phyloP scores from a whole-genome alignment of 2,888 invertebrate species.

The Ectemnius lituratus region DNA sequence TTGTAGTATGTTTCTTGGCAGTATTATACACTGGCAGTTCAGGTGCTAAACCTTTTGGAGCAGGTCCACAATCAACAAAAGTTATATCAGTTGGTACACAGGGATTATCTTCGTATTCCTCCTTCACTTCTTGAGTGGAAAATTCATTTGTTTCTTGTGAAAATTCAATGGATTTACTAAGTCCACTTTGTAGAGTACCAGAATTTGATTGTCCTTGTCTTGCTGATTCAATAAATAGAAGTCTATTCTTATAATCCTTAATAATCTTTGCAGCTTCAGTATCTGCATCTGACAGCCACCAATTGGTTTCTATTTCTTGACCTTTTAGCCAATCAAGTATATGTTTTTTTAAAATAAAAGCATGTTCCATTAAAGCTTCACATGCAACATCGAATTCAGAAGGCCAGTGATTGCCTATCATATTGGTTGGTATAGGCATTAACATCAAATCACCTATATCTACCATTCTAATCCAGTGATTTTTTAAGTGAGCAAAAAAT shows the following conservation, averaged over 20 bases:
- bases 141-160: not conserved
- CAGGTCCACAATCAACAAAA: conserved; percentile 70
- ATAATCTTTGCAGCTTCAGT: conserved; percentile 47
- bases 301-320: conserved; percentile 54
- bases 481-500: conserved; percentile 69
- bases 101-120: conserved; percentile 58
- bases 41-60: conserved; percentile 42
- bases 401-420: conserved; percentile 56
- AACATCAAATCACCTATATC: conserved; percentile 71
- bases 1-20: conserved; percentile 7
- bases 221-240: conserved; percentile 31
- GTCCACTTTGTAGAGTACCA: conserved; percentile 12
- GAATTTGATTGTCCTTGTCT: not conserved
- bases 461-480: conserved; percentile 60
- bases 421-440: conserved; percentile 68
- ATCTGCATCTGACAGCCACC: conserved; percentile 63
- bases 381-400: conserved; percentile 63
- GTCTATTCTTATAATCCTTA: conserved; percentile 47
- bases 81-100: conserved; percentile 60
- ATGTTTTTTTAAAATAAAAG: conserved; percentile 66
- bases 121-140: conserved; percentile 33
- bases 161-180: not conserved
- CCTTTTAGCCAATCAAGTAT: conserved; percentile 70
- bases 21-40: conserved; percentile 24
- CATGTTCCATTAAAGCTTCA: conserved; percentile 69